phyloP scores from a whole-genome alignment of 2,113 vertebrate species.

The Mormyrus iriodes region DNA sequence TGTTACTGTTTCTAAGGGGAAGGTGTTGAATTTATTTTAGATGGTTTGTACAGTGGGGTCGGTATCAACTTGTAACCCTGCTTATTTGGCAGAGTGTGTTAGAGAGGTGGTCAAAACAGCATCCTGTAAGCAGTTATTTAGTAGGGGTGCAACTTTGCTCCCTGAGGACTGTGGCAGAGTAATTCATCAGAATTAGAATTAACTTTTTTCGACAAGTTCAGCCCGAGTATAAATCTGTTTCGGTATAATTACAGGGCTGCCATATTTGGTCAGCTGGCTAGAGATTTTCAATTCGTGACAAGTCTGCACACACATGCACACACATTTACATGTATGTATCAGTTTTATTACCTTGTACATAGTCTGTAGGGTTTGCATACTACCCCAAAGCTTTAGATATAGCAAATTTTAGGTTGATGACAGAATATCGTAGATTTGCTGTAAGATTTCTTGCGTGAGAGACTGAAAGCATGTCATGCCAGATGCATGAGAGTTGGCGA shows the following conservation, averaged over 20 bases:
- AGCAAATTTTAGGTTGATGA: neutral
- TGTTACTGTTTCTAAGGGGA: neutral
- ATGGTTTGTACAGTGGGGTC: slow-evolving; percentile 56
- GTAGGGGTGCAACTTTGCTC: slow-evolving; percentile 13
- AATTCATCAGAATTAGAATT: neutral
- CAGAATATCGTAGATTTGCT: neutral
- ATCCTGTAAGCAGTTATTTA: slow-evolving; percentile 17
- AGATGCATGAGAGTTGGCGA: neutral
- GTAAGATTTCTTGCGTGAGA: neutral
- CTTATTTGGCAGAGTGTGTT: slow-evolving; percentile 57
- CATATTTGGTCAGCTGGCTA: neutral
- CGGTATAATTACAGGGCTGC: neutral
- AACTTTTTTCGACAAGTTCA: neutral
- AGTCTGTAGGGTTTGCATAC: neutral
- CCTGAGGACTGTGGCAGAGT: slow-evolving; percentile 9
- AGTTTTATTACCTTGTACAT: neutral
- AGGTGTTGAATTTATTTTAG: slow-evolving; percentile 37
- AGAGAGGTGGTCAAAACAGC: neutral
- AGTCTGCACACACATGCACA: neutral
- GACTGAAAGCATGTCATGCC: neutral
- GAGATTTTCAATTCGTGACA: neutral
- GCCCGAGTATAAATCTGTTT: neutral
- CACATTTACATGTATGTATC: neutral
- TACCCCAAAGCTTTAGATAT: neutral
- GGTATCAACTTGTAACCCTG: slow-evolving; percentile 59